These are phyloP conservation scores for Bubo scandiacus DNA, from an alignment of 2,113 vertebrate species.

Conservation along the genomic window DNA sequence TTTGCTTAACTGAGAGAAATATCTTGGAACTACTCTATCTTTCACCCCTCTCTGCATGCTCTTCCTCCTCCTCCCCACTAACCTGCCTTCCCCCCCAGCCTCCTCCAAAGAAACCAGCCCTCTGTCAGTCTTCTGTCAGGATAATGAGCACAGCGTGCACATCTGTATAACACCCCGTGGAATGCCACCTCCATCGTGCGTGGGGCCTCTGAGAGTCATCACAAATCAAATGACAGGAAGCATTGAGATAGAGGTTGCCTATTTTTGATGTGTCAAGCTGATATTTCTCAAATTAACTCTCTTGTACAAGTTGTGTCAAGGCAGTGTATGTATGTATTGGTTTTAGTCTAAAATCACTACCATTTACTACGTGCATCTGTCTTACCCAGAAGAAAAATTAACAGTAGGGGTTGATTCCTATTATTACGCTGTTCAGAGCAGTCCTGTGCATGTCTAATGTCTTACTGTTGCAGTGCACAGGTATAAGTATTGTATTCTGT, in stretches of 20 bases:
- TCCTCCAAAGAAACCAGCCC: not conserved
- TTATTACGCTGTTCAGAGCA: not conserved
- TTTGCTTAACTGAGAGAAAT: not conserved
- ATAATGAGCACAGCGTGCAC: not conserved
- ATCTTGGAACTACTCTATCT: not conserved
- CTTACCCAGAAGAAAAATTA: not conserved
- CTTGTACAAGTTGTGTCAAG: not conserved
- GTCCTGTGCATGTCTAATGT: not conserved
- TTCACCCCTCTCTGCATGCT: not conserved
- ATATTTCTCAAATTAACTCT: not conserved
- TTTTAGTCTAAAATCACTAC: not conserved
- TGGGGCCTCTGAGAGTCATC: not conserved
- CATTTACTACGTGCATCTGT: not conserved
- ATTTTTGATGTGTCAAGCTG: not conserved
- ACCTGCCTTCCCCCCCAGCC: not conserved
- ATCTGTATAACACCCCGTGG: not conserved
- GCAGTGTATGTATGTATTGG: not conserved
- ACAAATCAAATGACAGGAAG: not conserved
- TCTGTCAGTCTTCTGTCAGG: constrained; percentile 3
- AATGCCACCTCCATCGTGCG: not conserved
- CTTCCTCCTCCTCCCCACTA: not conserved
- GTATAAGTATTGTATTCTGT: not conserved
- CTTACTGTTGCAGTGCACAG: not conserved
- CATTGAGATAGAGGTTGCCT: not conserved
- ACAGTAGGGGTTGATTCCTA: not conserved